Base-by-base conservation (phyloP, 2,888 invertebrate genomes). In the Criorhina ranunculi region DNA sequence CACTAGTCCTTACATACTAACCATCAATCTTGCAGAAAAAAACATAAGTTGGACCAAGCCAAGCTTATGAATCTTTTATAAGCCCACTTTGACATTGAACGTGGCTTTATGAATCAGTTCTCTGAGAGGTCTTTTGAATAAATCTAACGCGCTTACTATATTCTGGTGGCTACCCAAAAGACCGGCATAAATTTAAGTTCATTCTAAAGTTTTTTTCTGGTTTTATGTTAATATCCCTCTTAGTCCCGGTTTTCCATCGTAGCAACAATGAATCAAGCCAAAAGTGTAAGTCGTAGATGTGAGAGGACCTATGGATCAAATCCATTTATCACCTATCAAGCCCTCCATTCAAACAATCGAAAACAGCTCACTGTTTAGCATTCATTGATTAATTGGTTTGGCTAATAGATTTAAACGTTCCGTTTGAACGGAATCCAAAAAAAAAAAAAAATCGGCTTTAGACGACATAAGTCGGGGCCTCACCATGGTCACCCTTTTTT, bases 401-500 rank as follows among this genome's bases (percentile, higher is more conserved):
- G 24, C 17, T 67, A 67, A 67, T 53, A 67, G 44, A 69, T 44
- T 69, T 44, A 55, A 42, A 55, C 19, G 42, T 55, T 55, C 55
- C 31, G 29, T 40, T 19, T 51, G 37, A 66, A 66, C 9, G 15
- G 15, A 51, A 15, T 11, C 29, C 2, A 15, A n/a, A n/a, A n/a
- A n/a, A n/a, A n/a, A n/a, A n/a, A n/a, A n/a, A 11, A 24, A 1
- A 11, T 12, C 35, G 17, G 24, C 7, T 12, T 24, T 24, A 4
- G 35, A 19, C 33, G 15, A n/a, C 17, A 0, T 31, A 12, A 53
- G 12, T 17, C 12, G 15, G 11, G 9, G 2, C 24, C 24, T 24
- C 40, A 29, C 24, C 40, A 12, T 31, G 11, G 29, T n/a, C n/a
- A n/a, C n/a, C 8, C 24, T 53, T 37, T 40, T 53, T 53, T 37